Evolutionary conservation across 2,797 vertebrate genomes (phyloP), one percentile per base, ranked within the genome.

Genomic region (Gouania willdenowi): DNA sequence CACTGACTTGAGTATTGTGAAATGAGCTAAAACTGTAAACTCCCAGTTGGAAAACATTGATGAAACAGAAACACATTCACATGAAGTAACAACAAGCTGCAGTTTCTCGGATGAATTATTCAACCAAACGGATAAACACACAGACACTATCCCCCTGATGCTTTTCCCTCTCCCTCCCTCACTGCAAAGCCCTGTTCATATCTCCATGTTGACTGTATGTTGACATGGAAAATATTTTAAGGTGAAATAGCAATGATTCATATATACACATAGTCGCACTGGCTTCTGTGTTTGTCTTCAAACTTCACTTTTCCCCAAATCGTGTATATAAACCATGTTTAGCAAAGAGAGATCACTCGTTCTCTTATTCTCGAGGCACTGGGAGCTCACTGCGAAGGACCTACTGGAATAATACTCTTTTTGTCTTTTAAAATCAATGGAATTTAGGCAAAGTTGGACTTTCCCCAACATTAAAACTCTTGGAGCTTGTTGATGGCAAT

Each of bases 181-280:
- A 40, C 70, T 43, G 50, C 61, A 60, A 52, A 68, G 56, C 73
- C 70, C 68, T 66, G 51, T 65, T 81, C 69, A 67, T 75, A 81
- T 75, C 62, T 2, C 55, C 56, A 72, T 82, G 75, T 86, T 80
- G 75, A 77, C 71, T 51, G 52, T 42, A 80, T 88, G 83, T 87
- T 88, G 85, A 87, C 83, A 88, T 82, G 76, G 66, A 77, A 83
- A 87, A 88, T 88, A 88, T 88, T 88, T 86, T 83, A 89, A 70
- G 82, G 77, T 67, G 78, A 83, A 87, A 87, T 84, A 87, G 59
- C 26, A 72, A 71, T 86, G 82, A 86, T 86, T 86, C 71, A 86
- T 84, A 80, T 85, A 82, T 77, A 86, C 84, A 86, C 83, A 86
- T 48, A 4, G 40, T 66, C 71, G 69, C 67, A 39, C 57, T 64